phyloP scores from a whole-genome alignment of 2,113 vertebrate species.

The Psophia crepitans region DNA sequence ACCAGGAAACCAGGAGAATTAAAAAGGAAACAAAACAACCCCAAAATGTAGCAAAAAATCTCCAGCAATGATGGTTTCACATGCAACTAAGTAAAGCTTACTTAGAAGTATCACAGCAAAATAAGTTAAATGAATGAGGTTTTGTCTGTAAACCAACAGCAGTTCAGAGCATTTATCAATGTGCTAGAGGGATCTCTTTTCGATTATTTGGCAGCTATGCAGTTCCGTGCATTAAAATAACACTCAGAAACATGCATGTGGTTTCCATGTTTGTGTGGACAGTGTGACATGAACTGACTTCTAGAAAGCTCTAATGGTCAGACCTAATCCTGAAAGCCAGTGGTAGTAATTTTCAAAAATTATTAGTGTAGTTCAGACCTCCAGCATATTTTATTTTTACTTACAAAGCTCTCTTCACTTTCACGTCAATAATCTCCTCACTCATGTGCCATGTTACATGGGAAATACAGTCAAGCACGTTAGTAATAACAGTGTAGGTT shows the following conservation, averaged over 20 bases:
- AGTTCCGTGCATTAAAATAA: background rate
- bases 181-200: background rate
- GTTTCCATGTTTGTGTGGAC: background rate
- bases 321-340: background rate
- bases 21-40: background rate
- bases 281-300: background rate
- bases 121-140: background rate
- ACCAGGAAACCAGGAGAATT: background rate
- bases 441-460: fast-evolving
- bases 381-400: background rate
- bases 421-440: background rate
- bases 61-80: background rate
- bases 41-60: background rate
- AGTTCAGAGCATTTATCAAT: background rate
- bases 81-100: background rate
- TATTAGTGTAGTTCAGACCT: background rate
- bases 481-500: background rate
- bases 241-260: background rate
- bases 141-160: background rate
- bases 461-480: background rate
- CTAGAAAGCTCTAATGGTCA: background rate
- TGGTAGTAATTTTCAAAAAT: background rate
- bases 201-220: background rate
- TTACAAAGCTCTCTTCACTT: background rate
- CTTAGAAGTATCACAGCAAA: background rate